Base-by-base conservation (phyloP, 2,797 vertebrate species). In the Molossus molossus region DNA sequence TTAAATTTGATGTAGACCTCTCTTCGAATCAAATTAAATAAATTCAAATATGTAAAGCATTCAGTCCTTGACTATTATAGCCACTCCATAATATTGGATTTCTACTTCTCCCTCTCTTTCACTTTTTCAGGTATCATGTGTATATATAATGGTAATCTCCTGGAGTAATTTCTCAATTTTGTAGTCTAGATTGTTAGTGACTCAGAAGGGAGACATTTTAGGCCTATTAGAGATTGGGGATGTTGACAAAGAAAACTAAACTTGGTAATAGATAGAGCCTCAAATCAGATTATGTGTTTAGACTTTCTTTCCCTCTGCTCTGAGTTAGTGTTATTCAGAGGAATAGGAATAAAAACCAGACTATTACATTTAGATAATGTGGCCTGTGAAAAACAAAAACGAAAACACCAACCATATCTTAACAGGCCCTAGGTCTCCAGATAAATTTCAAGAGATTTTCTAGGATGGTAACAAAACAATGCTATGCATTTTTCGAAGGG, bases 391-490 rank as follows among this genome's bases (percentile, higher is more conserved):
- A 89, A 77, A 72, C 40, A 4, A 33, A 79, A 64, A 37, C 3
- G 23, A 17, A 29, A 77, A 3, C n/a, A 76, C 20, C 17, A 48
- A 53, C 33, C 20, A 60, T n/a, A 76, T 48, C 94, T 81, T 65
- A 90, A 90, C 23, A 79, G 9, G 67, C 11, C 3, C 0, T 80
- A 37, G 3, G 2, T 64, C 6, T 92, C 18, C 18, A 72, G 62
- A 86, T 70, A 83, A 88, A 62, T 92, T 96, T 92, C 40, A 93
- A 82, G 53, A 84, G n/a, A 96, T 79, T 85, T 81, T 45, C 10
- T n/a, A 73, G 20, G 18, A 15, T 73, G 25, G 57, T n/a, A 82
- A 73, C 9, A 73, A 90, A 60, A 17, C 29, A 81, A 20, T 65
- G 10, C 53, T 21, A 2, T 33, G 20, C 18, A 7, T 87, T 57